These are phyloP conservation scores for Drosophila pseudoananassae DNA, from an alignment of 1,140 invertebrate species.

Conservation along the genomic window DNA sequence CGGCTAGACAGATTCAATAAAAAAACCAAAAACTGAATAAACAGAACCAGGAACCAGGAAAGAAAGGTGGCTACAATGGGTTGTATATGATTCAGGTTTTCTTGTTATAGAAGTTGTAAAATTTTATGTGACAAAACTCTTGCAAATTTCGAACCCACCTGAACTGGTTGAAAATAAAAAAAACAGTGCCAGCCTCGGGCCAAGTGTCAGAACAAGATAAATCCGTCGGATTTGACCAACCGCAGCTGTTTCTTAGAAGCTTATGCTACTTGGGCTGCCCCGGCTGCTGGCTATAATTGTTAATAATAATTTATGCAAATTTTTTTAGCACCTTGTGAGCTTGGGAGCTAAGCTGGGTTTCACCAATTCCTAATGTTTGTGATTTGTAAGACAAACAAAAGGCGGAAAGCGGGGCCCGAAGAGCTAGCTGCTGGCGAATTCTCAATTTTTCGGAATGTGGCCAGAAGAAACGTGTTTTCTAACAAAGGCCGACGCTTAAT, in stretches of 20 bases:
- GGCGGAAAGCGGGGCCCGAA: conserved; percentile 10
- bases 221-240: conserved; percentile 21
- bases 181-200: conserved; percentile 19
- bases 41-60: conserved; percentile 16
- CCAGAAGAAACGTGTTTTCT: conserved; percentile 73
- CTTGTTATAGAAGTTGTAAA: conserved; percentile 1
- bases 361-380: conserved; percentile 74
- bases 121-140: not conserved
- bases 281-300: conserved; percentile 67
- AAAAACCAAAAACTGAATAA: conserved; percentile 1
- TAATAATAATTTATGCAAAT: conserved; percentile 76
- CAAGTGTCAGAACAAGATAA: conserved; percentile 24
- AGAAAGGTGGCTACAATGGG: conserved; percentile 17
- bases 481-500: conserved; percentile 71
- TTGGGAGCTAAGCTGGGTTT: conserved; percentile 45
- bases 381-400: conserved; percentile 79
- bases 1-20: conserved; percentile 29
- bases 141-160: conserved; percentile 15
- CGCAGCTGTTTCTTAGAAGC: conserved; percentile 17
- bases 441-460: conserved; percentile 69
- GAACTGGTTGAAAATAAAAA: conserved; percentile 25
- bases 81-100: conserved; percentile 21
- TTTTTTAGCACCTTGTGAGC: conserved; percentile 70
- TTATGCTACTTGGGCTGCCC: conserved; percentile 48
- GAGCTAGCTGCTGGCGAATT: conserved; percentile 67